phyloP scores from a whole-genome alignment of 2,113 vertebrate genomes.

The Tichodroma muraria region DNA sequence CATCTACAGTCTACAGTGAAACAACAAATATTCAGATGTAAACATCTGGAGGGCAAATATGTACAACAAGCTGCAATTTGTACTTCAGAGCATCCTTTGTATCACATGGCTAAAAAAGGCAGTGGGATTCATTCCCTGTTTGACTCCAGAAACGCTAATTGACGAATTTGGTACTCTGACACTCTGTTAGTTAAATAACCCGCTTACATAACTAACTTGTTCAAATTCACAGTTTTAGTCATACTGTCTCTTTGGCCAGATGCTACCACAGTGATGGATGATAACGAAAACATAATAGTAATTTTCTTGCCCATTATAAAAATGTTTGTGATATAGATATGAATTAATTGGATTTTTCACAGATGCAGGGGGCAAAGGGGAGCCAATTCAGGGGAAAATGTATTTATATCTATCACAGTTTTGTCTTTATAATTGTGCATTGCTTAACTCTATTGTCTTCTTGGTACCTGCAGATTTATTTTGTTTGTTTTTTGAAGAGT shows the following conservation, averaged over 20 bases:
- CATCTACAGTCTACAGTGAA: background rate
- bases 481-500: background rate
- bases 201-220: constrained; percentile 2
- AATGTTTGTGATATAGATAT: background rate
- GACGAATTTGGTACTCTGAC: background rate
- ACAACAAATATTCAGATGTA: background rate
- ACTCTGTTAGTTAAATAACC: constrained; percentile 14
- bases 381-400: background rate
- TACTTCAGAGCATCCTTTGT: background rate
- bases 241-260: background rate
- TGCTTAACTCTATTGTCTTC: background rate
- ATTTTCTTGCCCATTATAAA: constrained; percentile 4
- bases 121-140: background rate
- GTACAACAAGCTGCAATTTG: background rate
- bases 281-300: background rate
- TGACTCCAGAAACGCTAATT: background rate
- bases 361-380: background rate
- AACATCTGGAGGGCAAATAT: background rate
- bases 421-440: background rate
- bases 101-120: background rate
- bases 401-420: background rate
- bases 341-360: constrained; percentile 25
- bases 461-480: background rate
- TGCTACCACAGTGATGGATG: background rate
- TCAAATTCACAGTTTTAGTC: background rate